A percentile compares a stretch with the other conserved stretches of the same genome.
Evolutionary conservation across 2,797 vertebrate genomes (phyloP).

Genomic region (Smutsia gigantea): DNA sequence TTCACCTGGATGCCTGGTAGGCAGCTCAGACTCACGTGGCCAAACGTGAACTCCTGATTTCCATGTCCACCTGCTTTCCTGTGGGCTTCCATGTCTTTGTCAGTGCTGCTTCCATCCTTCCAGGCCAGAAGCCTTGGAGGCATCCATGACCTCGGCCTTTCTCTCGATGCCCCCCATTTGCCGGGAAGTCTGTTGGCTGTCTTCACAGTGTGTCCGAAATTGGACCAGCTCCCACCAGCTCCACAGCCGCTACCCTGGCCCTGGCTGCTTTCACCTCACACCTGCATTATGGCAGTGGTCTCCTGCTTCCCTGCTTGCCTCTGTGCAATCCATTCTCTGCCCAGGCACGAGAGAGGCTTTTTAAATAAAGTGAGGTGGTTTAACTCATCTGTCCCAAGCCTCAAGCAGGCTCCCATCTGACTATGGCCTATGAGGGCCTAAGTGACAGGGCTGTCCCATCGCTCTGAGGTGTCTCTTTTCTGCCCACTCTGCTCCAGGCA

Average conservation of each 20-base stretch:
- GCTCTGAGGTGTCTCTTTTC: not conserved
- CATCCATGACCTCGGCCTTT: not conserved
- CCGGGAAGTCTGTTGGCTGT: not conserved
- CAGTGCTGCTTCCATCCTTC: not conserved
- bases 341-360: not conserved
- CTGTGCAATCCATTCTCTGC: fast-evolving
- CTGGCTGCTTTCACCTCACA: fast-evolving
- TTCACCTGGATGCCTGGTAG: fast-evolving
- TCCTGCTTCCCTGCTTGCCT: no score
- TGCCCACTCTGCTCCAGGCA: not conserved
- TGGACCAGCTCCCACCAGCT: not conserved
- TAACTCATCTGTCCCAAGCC: not conserved
- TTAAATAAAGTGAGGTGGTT: not conserved
- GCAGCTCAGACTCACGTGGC: not conserved
- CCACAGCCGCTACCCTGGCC: not conserved
- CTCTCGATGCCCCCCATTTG: not conserved
- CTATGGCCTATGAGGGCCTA: not conserved
- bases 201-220: not conserved
- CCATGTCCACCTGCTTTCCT: not conserved
- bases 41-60: not conserved
- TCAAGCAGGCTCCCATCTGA: not conserved
- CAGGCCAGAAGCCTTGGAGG: not conserved
- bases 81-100: not conserved
- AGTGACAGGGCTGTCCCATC: fast-evolving
- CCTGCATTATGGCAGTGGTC: no score